These are phyloP conservation scores for Drosophila acutilabella DNA, from an alignment of 2,888 invertebrate genomes.

Conservation along the genomic window DNA sequence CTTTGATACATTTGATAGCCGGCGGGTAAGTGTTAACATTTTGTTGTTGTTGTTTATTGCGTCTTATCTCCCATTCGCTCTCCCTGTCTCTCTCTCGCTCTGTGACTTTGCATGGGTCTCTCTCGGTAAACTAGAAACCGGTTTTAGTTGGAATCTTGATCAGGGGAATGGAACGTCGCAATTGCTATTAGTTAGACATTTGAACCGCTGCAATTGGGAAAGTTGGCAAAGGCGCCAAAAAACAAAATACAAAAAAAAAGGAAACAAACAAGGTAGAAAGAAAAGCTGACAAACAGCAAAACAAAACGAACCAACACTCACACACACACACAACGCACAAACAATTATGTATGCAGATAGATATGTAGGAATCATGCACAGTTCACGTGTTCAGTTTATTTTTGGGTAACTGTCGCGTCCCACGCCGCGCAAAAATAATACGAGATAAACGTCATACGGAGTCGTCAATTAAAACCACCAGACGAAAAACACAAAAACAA, in stretches of 20 bases:
- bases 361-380: constrained; percentile 55
- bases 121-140: constrained; percentile 34
- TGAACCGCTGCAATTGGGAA: constrained; percentile 50
- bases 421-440: constrained; percentile 51
- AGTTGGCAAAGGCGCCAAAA: constrained; percentile 64
- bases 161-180: constrained; percentile 53
- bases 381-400: constrained; percentile 64
- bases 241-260: constrained; percentile 17
- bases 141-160: constrained; percentile 43
- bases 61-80: constrained; percentile 33
- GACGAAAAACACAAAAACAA: constrained; percentile 27
- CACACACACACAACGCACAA: constrained; percentile 2
- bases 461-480: constrained; percentile 37
- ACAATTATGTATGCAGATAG: constrained; percentile 7
- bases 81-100: constrained; percentile 1
- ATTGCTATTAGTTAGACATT: constrained; percentile 55
- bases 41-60: constrained; percentile 44
- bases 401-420: constrained; percentile 37
- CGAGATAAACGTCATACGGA: constrained; percentile 49
- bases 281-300: constrained; percentile 39
- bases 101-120: not conserved
- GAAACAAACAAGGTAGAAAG: constrained; percentile 28
- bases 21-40: constrained; percentile 93
- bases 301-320: not conserved
- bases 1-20: constrained; percentile 96